phyloP scores from a whole-genome alignment of 2,113 vertebrate species.

The Butastur rufipennis region DNA sequence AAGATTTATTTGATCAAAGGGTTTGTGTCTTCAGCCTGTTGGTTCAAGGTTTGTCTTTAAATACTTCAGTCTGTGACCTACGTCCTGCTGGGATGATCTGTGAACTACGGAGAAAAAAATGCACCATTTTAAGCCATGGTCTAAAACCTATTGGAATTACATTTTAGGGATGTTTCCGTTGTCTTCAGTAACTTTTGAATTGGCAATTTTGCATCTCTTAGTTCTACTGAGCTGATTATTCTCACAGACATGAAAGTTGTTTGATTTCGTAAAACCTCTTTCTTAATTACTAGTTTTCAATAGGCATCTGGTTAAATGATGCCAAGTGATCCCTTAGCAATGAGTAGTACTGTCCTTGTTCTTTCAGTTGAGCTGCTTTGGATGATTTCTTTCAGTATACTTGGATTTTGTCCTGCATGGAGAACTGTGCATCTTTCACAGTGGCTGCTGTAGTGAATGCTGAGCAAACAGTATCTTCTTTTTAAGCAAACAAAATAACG shows the following conservation, averaged over 20 bases:
- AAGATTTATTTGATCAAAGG: not conserved
- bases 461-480: not conserved
- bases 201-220: not conserved
- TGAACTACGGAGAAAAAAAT: not conserved
- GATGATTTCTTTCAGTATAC: not conserved
- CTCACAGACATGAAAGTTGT: not conserved
- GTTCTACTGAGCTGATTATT: not conserved
- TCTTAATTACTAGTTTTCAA: not conserved
- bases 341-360: not conserved
- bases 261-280: not conserved
- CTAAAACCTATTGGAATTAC: not conserved
- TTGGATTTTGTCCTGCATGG: not conserved
- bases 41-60: not conserved
- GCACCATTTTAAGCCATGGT: not conserved
- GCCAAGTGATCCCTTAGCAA: not conserved
- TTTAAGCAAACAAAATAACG: not conserved
- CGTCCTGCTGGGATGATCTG: too few species aligned
- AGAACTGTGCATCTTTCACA: not conserved
- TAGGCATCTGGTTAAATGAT: not conserved
- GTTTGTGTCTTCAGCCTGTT: not conserved
- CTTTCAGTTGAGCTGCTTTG: not conserved
- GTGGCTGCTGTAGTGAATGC: not conserved
- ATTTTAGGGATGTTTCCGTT: not conserved
- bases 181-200: not conserved
- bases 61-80: not conserved